Evolutionary conservation across 2,888 invertebrate genomes (phyloP), one percentile per base, ranked within the genome.

Genomic region (Hirtodrosophila confusa): DNA sequence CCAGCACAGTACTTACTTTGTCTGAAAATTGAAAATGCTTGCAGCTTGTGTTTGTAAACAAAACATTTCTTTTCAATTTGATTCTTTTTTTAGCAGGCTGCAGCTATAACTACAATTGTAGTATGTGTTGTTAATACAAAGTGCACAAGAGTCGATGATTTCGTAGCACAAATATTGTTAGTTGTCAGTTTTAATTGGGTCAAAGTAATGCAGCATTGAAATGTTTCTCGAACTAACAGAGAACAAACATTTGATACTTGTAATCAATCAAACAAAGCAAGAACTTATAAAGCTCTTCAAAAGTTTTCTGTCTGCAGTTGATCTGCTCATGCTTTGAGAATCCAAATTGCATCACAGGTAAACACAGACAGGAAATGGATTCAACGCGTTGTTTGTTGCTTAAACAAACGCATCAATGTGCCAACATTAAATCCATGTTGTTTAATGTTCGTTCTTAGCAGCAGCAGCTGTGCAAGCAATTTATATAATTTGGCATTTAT

Each of bases 31-130:
- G 53, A 61, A 80, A 70, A 60, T 53, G 68, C 64, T 68, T 63
- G 57, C 64, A 62, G 44, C 61, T 72, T 65, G 50, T 61, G 64
- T 55, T 74, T 80, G 69, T 85, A 77, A 78, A 80, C 79, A 85
- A 73, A 82, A 62, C 44, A 49, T 40, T 43, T 45, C 24, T 40
- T 37, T 45, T 23, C 48, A 63, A 27, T 40, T 43, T 35, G 36
- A 5, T 56, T 51, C 23, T 47, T 45, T 47, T 43, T 31, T 70
- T 51, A 50, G 50, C 35, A 41, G 17, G 27, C 4, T 8, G 36
- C 33, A 37, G 24, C 37, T 6, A 27, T 4, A 27, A 27, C 27
- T 27, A 27, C 4, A 27, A 27, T 31, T 31, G 3, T 31, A 17
- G 17, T 17, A 17, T 17, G 17, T 17, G 17, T 17, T 17, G 17